Percentiles rank a stretch among this genome's conserved stretches.
These are phyloP conservation scores for Eublepharis macularius DNA, from an alignment of 2,113 vertebrate genomes.

Conservation along the genomic window DNA sequence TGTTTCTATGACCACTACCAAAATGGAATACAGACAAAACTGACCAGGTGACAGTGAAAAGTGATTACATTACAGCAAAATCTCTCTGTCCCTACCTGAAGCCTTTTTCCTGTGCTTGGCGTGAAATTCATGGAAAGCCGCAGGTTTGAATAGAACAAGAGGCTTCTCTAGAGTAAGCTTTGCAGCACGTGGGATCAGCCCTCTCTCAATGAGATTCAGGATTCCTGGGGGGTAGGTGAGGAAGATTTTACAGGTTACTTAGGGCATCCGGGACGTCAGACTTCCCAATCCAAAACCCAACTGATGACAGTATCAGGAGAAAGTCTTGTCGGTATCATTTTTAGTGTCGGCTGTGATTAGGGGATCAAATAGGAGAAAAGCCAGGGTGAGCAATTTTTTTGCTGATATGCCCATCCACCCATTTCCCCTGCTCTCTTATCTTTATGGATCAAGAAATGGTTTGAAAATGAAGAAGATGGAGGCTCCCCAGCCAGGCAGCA, in stretches of 20 bases:
- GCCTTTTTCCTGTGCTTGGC: slow-evolving; percentile 52
- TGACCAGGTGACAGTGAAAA: neutral
- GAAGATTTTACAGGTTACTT: slow-evolving; percentile 23
- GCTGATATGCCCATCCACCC: no score
- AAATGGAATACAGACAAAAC: neutral
- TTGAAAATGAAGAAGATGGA: no score
- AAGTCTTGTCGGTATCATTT: neutral
- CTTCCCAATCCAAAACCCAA: neutral
- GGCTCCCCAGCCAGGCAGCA: no score
- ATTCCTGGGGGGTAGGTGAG: slow-evolving; percentile 56
- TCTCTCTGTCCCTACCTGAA: slow-evolving; percentile 53
- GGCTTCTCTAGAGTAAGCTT: slow-evolving; percentile 60
- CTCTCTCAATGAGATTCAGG: slow-evolving; percentile 66
- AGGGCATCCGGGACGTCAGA: neutral
- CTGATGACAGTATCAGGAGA: neutral
- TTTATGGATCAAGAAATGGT: no score
- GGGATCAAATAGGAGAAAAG: no score
- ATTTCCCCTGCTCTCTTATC: no score
- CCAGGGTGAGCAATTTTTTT: no score
- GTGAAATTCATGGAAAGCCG: slow-evolving; percentile 54
- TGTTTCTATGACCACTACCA: no score
- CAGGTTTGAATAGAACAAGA: slow-evolving; percentile 59
- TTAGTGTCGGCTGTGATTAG: neutral
- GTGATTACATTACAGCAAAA: no score
- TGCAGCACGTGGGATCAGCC: slow-evolving; percentile 66